Conservation (phyloP, 2,797 vertebrate genomes). For the Numenius phaeopus region DNA sequence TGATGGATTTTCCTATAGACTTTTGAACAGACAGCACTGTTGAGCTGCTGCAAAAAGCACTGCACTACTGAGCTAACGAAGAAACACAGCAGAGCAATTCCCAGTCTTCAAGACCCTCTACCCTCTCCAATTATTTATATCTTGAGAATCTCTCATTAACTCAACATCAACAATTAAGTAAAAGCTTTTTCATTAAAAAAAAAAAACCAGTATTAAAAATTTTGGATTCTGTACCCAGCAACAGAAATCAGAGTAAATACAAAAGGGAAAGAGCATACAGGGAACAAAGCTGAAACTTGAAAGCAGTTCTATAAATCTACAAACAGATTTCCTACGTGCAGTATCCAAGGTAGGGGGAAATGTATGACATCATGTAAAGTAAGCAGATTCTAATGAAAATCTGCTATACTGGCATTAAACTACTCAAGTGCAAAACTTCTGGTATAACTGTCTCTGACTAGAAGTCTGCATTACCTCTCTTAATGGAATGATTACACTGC, state of each 20-base stretch:
- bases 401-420: background rate
- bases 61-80: background rate
- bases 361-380: background rate
- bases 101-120: background rate
- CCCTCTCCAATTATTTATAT: background rate
- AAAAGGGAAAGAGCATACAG: background rate
- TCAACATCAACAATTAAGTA: background rate
- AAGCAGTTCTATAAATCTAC: background rate
- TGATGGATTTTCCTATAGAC: background rate
- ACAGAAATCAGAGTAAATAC: background rate
- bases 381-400: background rate
- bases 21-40: background rate
- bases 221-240: background rate
- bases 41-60: background rate
- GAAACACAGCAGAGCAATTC: background rate
- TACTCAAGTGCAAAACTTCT: background rate
- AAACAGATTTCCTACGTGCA: background rate
- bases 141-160: background rate
- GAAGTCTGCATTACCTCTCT: constrained; percentile 88
- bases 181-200: background rate
- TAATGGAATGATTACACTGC: constrained; percentile 91
- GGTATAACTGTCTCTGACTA: background rate
- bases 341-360: background rate
- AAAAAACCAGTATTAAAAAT: background rate
- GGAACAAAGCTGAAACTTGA: background rate